Percentiles rank a stretch among this genome's conserved stretches.
phyloP scores from a whole-genome alignment of 2,113 vertebrate genomes.

The Nothocercus nigrocapillus region DNA sequence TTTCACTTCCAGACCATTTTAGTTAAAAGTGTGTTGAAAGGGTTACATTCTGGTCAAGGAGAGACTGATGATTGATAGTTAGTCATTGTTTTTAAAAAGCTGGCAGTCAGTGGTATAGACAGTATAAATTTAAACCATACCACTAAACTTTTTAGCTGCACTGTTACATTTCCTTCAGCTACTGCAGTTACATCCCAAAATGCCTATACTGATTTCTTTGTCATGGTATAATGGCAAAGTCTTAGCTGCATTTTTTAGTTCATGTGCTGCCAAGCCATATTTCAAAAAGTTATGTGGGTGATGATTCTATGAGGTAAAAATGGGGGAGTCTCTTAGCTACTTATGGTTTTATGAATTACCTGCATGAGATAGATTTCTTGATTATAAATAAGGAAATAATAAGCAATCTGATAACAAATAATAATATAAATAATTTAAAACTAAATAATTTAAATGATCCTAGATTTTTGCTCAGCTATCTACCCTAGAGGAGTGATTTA shows the following conservation, averaged over 20 bases:
- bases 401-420: neutral
- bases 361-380: neutral
- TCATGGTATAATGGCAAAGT: neutral
- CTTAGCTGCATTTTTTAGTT: neutral
- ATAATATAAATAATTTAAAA: neutral
- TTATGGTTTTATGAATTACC: neutral
- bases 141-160: neutral
- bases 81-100: neutral
- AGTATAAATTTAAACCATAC: neutral
- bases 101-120: neutral
- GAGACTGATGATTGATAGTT: neutral
- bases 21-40: neutral
- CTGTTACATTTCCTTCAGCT: neutral
- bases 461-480: neutral
- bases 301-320: neutral
- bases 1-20: neutral
- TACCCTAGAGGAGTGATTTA: neutral
- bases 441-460: neutral
- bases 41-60: neutral
- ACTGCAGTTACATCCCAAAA: neutral
- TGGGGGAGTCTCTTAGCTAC: neutral
- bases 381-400: neutral
- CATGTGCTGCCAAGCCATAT: neutral
- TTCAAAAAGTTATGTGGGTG: neutral
- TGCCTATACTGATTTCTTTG: neutral